These are phyloP conservation scores for Xenopus petersii DNA, from an alignment of 2,797 vertebrate genomes.

Conservation along the genomic window DNA sequence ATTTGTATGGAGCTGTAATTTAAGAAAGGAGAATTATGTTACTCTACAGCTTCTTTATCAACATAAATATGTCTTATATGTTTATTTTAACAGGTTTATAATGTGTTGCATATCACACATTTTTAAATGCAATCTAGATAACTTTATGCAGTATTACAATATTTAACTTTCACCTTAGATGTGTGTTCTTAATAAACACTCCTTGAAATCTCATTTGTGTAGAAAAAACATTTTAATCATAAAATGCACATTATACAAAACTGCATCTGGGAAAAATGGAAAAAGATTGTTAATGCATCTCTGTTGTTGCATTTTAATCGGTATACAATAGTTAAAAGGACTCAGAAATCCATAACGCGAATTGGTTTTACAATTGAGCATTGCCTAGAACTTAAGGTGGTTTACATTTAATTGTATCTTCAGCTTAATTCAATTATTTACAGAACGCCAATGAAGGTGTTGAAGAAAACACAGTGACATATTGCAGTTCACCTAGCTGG, in stretches of 20 bases:
- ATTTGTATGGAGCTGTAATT: too few relatives aligned
- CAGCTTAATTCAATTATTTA: slow-evolving; percentile 11
- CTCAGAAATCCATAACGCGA: slow-evolving; percentile 1
- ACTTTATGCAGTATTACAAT: neutral
- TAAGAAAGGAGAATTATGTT: too few relatives aligned
- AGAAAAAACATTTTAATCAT: neutral
- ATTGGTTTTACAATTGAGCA: slow-evolving; percentile 10
- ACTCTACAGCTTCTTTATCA: too few relatives aligned
- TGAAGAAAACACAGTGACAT: neutral
- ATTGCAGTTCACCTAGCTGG: neutral
- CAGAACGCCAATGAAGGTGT: neutral
- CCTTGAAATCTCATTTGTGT: neutral
- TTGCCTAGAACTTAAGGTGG: neutral
- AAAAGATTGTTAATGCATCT: neutral
- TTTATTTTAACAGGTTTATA: too few relatives aligned
- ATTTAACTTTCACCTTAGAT: neutral
- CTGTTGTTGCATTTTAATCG: neutral
- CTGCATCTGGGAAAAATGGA: neutral
- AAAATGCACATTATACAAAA: slow-evolving; percentile 1
- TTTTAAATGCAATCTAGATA: too few relatives aligned
- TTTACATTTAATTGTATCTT: neutral
- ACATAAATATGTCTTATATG: too few relatives aligned
- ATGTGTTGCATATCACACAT: too few relatives aligned
- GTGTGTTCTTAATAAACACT: neutral
- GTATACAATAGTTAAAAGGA: neutral